phyloP scores from a whole-genome alignment of 2,797 vertebrate genomes.

The Mallotus villosus region DNA sequence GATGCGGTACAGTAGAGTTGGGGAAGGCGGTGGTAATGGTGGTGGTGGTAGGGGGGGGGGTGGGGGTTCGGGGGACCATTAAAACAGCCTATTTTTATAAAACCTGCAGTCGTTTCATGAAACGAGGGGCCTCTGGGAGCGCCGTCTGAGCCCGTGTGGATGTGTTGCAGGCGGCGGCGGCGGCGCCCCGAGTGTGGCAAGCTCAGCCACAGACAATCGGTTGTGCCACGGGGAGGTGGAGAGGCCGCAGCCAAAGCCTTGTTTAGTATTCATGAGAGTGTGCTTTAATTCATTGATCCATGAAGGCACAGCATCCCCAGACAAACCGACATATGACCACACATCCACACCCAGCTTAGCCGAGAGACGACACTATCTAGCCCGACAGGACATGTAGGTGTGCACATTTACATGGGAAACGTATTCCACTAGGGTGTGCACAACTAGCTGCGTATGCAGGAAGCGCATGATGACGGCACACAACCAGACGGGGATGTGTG shows the following conservation, averaged over 20 bases:
- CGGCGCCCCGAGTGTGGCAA: constrained; percentile 11
- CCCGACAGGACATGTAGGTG: constrained; percentile 29
- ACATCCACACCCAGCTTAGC: constrained; percentile 55
- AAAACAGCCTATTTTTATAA: neutral
- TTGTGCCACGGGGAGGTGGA: constrained; percentile 43
- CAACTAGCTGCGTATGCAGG: neutral
- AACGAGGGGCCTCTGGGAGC: neutral
- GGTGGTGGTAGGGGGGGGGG: neutral
- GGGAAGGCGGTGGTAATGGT: neutral
- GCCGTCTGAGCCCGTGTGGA: too few relatives aligned
- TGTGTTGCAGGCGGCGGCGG: neutral
- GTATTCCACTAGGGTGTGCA: neutral
- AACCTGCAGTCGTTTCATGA: neutral
- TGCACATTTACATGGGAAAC: constrained; percentile 18
- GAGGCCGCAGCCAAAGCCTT: constrained; percentile 49
- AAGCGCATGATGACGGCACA: neutral
- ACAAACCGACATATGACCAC: constrained; percentile 52
- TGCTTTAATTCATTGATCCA: constrained; percentile 65
- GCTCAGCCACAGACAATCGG: constrained; percentile 55
- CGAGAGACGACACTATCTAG: constrained; percentile 52
- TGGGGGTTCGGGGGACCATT: neutral
- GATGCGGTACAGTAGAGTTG: neutral
- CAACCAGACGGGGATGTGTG: too few relatives aligned
- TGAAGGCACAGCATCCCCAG: constrained; percentile 61
- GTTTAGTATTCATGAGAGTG: constrained; percentile 67